Base-by-base conservation (phyloP, 2,797 vertebrate species). In the Lepilemur septentrionalis region DNA sequence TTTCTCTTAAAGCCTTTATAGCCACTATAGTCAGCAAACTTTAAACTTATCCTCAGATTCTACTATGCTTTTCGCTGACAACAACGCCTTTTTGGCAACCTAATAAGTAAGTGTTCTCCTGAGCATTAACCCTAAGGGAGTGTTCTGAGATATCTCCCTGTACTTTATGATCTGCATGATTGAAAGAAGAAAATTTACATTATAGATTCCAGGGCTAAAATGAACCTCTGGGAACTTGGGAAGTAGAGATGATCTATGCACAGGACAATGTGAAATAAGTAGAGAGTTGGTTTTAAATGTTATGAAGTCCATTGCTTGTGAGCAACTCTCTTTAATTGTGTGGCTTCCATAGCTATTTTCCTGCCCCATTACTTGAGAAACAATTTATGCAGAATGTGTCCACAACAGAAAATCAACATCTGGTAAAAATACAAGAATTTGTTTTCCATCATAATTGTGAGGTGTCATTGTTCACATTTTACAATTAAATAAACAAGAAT, bases 1-100 rank as follows among this genome's bases (percentile, higher is more conserved):
- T 91, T 88, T 95, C n/a, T 25, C 32, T 95, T 69, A 73, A 88
- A 93, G 50, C 18, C 38, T 22, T 14, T 79, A 84, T 87, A 91
- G 23, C 5, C 32, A 84, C 14, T 73, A 30, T 17, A 73, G 41
- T 61, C 41, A 75, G 63, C 52, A 46, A 73, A 91, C 4, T 35
- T 84, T 75, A 65, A 85, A 83, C 4, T 48, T 79, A 69, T 55
- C 18, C 5, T 65, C 13, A 61, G 75, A 82, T 7, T 48, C 15
- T 30, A 32, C 43, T 35, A 3, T 7, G 23, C 52, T 41, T 72
- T 92, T 52, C 22, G 46, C 30, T 73, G 2, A 79, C 8, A 70
- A 67, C 15, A 69, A 61, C 14, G n/a, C 4, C 43, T 93, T 43
- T 72, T 73, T 61, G 41, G 14, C 28, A 83, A 67, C 35, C 65